Base-by-base conservation (phyloP, 2,113 vertebrate species). In the Sardina pilchardus region DNA sequence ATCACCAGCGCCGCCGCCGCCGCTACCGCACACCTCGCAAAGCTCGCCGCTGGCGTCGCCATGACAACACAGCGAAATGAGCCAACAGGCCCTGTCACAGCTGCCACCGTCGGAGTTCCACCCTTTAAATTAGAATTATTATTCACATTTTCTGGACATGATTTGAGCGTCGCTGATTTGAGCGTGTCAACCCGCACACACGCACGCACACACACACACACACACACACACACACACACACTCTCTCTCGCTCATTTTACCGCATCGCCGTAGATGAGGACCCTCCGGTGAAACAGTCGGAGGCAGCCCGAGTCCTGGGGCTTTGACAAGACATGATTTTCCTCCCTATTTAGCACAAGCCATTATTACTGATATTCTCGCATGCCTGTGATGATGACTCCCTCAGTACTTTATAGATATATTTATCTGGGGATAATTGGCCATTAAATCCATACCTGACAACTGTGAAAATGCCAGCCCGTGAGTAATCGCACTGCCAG, bases 371-470 rank as follows among this genome's bases (percentile, higher is more conserved):
- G 87, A 93, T 92, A 93, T 93, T 93, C 92, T 91, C 89, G 87
- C 91, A 82, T 85, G 92, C 91, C 90, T 89, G 85, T 90, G 86
- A 90, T 88, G 91, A 89, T 86, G 91, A 86, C 90, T 93, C 91
- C 89, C 92, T 91, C 91, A 92, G 91, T 91, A 91, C 91, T 83
- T 92, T 92, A 92, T 92, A 94, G 92, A 94, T 94, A 94, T 94
- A 94, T 95, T 94, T 95, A 94, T 95, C 91, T 93, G 93, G 94
- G 93, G 94, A 94, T 95, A 94, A 95, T 94, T 95, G 93, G 92
- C 92, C 94, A 93, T 94, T 95, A 94, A 95, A 95, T 93, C 93
- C 90, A 93, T 92, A 93, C 94, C 94, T 95, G 95, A 95, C 94
- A 94, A 94, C 93, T 94, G 93, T 92, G 92, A 93, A 94, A 95